These are phyloP conservation scores for Neoaliturus tenellus DNA, from an alignment of 2,888 invertebrate genomes.

Conservation along the genomic window DNA sequence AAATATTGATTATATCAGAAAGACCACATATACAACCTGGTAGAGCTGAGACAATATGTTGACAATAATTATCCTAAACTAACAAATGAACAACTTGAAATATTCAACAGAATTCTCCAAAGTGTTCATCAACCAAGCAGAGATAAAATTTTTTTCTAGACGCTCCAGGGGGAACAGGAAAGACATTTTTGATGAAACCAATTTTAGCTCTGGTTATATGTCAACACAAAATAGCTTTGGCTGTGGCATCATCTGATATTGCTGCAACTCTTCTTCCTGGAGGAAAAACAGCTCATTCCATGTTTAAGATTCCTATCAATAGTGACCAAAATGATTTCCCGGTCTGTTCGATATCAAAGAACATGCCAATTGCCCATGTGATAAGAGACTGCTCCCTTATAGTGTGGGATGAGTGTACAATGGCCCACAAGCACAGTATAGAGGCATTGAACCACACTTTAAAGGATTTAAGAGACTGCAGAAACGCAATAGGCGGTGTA, in stretches of 20 bases:
- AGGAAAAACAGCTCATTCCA: slow-evolving; percentile 10
- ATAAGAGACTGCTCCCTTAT: slow-evolving; percentile 8
- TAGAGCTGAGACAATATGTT: not conserved
- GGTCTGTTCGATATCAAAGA: slow-evolving; percentile 10
- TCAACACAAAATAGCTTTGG: slow-evolving; percentile 1
- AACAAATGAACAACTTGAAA: not conserved
- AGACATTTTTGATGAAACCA: slow-evolving; percentile 16
- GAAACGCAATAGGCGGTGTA: slow-evolving; percentile 3
- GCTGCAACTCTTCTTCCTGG: slow-evolving; percentile 19
- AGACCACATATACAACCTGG: not conserved
- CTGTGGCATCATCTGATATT: slow-evolving; percentile 4
- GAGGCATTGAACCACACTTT: slow-evolving; percentile 23
- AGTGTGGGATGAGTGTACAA: slow-evolving; percentile 46
- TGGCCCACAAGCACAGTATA: no score
- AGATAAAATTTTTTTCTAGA: slow-evolving; percentile 39
- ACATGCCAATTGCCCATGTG: not conserved
- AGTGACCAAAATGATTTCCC: not conserved
- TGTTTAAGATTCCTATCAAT: slow-evolving; percentile 29
- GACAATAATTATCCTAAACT: not conserved
- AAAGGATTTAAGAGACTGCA: slow-evolving; percentile 7
- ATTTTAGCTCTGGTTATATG: slow-evolving; percentile 1
- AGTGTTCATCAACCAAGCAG: not conserved
- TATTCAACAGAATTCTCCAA: not conserved
- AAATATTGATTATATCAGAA: slow-evolving; percentile 6
- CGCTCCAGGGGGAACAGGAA: slow-evolving; percentile 37